phyloP scores from a whole-genome alignment of 2,113 vertebrate genomes.

The Paraplagusia blochii region DNA sequence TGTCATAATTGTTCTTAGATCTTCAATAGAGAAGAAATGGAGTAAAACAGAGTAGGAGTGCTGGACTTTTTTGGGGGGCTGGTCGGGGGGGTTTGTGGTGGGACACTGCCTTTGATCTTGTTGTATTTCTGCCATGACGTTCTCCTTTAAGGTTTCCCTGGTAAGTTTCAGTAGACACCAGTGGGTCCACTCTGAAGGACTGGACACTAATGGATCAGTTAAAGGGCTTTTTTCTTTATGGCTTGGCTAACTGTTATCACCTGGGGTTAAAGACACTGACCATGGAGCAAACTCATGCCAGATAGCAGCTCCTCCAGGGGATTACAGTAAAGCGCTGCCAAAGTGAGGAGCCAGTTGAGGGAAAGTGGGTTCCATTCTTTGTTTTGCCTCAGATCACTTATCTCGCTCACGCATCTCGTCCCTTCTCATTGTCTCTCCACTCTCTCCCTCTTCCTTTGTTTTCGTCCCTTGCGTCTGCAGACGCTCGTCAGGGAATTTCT shows the following conservation, averaged over 20 bases:
- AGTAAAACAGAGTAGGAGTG: conserved; percentile 36
- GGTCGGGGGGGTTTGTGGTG: conserved; percentile 1
- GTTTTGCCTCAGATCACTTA: conserved; percentile 54
- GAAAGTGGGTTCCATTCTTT: conserved; percentile 51
- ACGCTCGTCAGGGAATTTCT: conserved; percentile 51
- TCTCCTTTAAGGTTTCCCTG: conserved; percentile 81
- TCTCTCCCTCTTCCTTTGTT: conserved; percentile 5
- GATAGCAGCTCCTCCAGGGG: conserved; percentile 67
- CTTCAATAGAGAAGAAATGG: conserved; percentile 18
- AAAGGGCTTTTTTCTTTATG: conserved; percentile 77
- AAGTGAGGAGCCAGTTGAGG: conserved; percentile 45
- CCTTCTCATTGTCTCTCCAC: conserved; percentile 11
- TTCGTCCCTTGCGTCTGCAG: conserved; percentile 18
- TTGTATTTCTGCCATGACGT: conserved; percentile 77
- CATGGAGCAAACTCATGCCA: conserved; percentile 60
- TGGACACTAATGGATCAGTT: conserved; percentile 80
- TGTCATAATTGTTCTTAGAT: neutral
- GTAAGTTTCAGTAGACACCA: conserved; percentile 79
- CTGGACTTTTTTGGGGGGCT: conserved; percentile 17
- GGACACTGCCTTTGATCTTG: conserved; percentile 74
- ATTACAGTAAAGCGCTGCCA: conserved; percentile 67
- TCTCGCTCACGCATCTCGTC: conserved; percentile 40
- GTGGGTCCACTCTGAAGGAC: conserved; percentile 70
- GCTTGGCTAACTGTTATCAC: conserved; percentile 78
- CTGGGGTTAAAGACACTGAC: conserved; percentile 76